Conservation (phyloP, 2,113 vertebrate species). For the Passerina amoena region DNA sequence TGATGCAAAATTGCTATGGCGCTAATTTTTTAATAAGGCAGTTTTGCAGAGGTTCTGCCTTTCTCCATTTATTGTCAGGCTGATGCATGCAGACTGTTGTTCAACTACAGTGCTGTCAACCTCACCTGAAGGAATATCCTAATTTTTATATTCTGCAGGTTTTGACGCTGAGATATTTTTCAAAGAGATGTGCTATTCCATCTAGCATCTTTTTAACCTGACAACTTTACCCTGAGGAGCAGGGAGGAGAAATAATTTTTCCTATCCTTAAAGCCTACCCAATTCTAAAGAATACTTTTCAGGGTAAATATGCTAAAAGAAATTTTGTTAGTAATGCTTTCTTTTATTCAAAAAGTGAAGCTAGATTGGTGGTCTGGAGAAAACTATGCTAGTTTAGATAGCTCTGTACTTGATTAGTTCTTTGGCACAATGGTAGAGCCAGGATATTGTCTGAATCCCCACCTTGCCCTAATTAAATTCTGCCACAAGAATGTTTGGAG, state of each 20-base stretch:
- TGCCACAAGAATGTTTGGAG: slow-evolving; percentile 55
- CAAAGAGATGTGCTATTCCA: background rate
- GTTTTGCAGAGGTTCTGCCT: background rate
- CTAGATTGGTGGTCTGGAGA: slow-evolving; percentile 63
- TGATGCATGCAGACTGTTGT: background rate
- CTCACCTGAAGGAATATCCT: background rate
- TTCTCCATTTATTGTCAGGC: background rate
- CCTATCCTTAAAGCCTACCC: background rate
- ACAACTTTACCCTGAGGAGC: background rate
- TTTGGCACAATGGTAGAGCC: slow-evolving; percentile 27
- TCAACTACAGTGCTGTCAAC: background rate
- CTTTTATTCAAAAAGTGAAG: slow-evolving; percentile 53
- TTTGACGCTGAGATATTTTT: background rate
- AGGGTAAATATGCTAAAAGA: background rate
- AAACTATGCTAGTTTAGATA: slow-evolving; percentile 25
- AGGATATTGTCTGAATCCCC: slow-evolving; percentile 60
- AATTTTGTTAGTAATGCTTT: slow-evolving; percentile 17
- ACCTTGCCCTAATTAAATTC: slow-evolving; percentile 61
- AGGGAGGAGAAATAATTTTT: background rate
- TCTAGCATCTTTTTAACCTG: background rate
- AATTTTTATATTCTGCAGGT: background rate
- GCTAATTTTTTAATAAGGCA: background rate
- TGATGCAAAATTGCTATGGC: background rate
- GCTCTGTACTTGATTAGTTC: slow-evolving; percentile 59
- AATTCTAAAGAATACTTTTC: background rate